A percentile compares a stretch with the other conserved stretches of the same genome.
These are phyloP conservation scores for Choloepus hoffmanni DNA, from an alignment of 2,113 vertebrate genomes.

Conservation along the genomic window DNA sequence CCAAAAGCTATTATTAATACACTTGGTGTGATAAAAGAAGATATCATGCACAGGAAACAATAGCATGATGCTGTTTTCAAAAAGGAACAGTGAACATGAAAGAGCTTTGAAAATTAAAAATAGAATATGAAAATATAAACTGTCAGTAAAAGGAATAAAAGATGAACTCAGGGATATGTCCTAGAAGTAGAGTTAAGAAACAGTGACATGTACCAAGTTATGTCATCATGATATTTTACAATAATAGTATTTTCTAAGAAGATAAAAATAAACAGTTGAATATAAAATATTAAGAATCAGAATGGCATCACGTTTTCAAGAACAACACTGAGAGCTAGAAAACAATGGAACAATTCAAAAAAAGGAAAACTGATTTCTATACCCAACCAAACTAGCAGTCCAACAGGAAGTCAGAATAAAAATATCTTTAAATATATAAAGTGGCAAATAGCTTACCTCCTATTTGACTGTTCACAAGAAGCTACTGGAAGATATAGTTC, in stretches of 20 bases:
- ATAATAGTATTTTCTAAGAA: neutral
- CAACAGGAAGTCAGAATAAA: slow-evolving; percentile 30
- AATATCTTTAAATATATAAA: neutral
- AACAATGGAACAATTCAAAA: neutral
- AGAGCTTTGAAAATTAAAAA: neutral
- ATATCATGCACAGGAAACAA: neutral
- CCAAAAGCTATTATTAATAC: neutral
- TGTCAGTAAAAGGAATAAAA: neutral
- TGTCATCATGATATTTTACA: neutral
- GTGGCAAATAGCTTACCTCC: neutral
- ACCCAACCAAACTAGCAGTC: neutral
- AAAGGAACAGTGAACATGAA: neutral
- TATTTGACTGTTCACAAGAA: neutral
- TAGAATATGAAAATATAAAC: neutral
- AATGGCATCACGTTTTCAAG: neutral
- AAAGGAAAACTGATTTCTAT: neutral
- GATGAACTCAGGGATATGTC: neutral
- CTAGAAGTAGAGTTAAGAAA: slow-evolving; percentile 15
- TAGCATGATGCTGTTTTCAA: neutral
- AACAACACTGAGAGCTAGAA: neutral
- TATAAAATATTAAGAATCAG: neutral
- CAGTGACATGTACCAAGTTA: neutral
- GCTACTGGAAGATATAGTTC: neutral
- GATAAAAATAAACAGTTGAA: neutral
- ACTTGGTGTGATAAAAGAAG: neutral